phyloP scores from a whole-genome alignment of 2,113 vertebrate species.

The Myrmecobius fasciatus region DNA sequence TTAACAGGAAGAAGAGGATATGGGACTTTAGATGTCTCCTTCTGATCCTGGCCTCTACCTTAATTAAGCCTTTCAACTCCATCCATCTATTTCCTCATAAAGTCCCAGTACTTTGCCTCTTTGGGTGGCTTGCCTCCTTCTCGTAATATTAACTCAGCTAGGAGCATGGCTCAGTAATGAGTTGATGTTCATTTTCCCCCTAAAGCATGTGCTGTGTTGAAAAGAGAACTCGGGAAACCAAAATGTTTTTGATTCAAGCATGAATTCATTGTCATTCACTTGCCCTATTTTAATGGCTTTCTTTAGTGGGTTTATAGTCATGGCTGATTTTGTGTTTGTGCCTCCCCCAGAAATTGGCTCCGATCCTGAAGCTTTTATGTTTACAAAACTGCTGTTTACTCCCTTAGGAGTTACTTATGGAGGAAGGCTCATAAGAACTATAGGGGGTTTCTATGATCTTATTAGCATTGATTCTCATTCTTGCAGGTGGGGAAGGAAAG shows the following conservation, averaged over 20 bases:
- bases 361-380: background rate
- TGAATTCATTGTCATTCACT: constrained; percentile 2
- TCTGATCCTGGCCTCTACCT: background rate
- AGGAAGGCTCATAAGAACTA: background rate
- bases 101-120: background rate
- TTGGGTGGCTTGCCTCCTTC: background rate
- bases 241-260: background rate
- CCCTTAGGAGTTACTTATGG: background rate
- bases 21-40: background rate
- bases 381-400: background rate
- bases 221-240: background rate
- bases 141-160: background rate
- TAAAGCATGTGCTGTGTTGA: background rate
- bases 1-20: background rate
- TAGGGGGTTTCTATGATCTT: background rate
- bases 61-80: background rate
- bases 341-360: background rate
- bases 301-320: background rate
- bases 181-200: background rate
- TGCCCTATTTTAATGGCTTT: background rate
- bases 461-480: background rate
- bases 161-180: background rate
- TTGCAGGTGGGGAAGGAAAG: background rate
- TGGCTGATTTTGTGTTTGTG: background rate
- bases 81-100: background rate